A percentile compares a stretch with the other conserved stretches of the same genome.
Conservation (phyloP, 2,888 invertebrate genomes). For the Tolmerus cingulatus region DNA sequence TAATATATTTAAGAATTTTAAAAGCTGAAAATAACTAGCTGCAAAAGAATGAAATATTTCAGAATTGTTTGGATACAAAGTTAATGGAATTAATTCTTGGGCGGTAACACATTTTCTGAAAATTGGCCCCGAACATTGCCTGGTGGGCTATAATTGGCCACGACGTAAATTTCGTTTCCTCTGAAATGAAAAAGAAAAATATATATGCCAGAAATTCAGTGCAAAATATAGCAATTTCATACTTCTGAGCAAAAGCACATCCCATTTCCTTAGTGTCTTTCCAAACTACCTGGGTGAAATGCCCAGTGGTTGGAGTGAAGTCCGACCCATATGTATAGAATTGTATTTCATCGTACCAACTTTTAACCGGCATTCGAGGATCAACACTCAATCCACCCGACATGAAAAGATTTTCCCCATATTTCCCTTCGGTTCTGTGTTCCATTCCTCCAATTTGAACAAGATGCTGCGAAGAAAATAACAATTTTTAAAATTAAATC, state of each 20-base stretch:
- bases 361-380: conserved; percentile 77
- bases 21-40: neutral
- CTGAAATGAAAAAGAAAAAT: neutral
- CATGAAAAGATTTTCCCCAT: conserved; percentile 77
- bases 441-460: conserved; percentile 66
- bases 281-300: conserved; percentile 84
- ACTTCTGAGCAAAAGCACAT: conserved; percentile 71
- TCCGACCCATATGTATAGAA: conserved; percentile 71
- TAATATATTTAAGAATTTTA: neutral
- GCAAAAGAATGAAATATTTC: neutral
- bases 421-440: conserved; percentile 74
- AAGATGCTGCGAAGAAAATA: conserved; percentile 57
- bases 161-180: conserved; percentile 41
- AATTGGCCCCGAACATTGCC: conserved; percentile 48
- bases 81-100: neutral
- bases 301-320: conserved; percentile 73
- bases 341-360: conserved; percentile 78
- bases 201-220: neutral
- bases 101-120: conserved; percentile 48
- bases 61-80: neutral
- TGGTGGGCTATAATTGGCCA: conserved; percentile 51
- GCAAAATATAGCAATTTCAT: neutral
- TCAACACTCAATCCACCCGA: conserved; percentile 73
- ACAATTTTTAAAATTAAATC: neutral
- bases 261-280: conserved; percentile 77